These are phyloP conservation scores for Vultur gryphus DNA, from an alignment of 2,797 vertebrate genomes.

Conservation along the genomic window DNA sequence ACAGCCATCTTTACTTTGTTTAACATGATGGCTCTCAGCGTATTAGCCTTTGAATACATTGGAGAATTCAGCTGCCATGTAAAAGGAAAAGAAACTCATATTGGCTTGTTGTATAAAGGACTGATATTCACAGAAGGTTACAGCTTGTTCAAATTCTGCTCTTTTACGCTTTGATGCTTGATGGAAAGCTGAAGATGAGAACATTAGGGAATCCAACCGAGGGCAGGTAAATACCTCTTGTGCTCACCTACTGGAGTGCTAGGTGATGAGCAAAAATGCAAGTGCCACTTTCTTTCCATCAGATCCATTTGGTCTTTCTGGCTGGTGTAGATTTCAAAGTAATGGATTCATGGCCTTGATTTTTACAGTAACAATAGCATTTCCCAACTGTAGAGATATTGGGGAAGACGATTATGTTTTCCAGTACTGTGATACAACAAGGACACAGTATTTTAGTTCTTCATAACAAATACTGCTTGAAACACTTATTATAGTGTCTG, in stretches of 20 bases:
- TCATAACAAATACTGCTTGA: background rate
- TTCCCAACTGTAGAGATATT: background rate
- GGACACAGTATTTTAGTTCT: background rate
- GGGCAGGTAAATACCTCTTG: background rate
- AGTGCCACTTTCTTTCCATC: background rate
- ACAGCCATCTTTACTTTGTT: background rate
- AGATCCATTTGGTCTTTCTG: background rate
- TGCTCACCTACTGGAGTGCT: background rate
- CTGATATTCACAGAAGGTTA: background rate
- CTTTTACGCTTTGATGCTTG: background rate
- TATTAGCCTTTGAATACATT: background rate
- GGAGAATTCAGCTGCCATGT: background rate
- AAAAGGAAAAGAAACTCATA: background rate
- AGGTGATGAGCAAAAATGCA: background rate
- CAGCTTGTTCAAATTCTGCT: background rate
- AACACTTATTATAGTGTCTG: background rate
- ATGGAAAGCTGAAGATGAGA: background rate
- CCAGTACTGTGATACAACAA: background rate
- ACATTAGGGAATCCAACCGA: background rate
- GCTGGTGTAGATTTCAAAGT: background rate
- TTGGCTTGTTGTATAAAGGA: background rate
- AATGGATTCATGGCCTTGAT: background rate
- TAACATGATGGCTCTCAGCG: background rate
- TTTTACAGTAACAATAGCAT: background rate
- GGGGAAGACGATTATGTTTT: background rate